Conservation (phyloP, 2,888 invertebrate species). For the Phragmatobia fuliginosa region DNA sequence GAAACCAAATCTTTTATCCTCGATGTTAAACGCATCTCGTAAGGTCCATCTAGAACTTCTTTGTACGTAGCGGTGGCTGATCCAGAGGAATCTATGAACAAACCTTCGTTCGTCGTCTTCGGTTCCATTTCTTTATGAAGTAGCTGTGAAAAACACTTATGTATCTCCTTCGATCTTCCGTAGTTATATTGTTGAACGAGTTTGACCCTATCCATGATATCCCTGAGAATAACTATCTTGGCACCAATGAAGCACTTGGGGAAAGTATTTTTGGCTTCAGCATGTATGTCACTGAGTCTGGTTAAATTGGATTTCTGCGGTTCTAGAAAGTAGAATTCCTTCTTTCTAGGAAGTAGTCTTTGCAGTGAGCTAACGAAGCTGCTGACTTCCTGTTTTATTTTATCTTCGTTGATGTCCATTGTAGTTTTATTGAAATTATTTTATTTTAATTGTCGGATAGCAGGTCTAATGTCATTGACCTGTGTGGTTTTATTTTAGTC, state of each 20-base stretch:
- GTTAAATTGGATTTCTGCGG: constrained; percentile 61
- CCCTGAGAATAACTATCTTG: constrained; percentile 70
- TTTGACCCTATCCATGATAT: constrained; percentile 75
- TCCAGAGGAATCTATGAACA: constrained; percentile 73
- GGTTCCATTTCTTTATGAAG: constrained; percentile 77
- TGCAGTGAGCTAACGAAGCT: constrained; percentile 73
- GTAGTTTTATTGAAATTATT: constrained; percentile 57
- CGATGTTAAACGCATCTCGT: constrained; percentile 73
- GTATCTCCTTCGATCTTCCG: constrained; percentile 72
- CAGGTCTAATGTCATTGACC: constrained; percentile 79
- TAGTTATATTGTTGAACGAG: constrained; percentile 79
- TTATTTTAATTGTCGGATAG: constrained; percentile 67
- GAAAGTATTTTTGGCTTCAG: constrained; percentile 78
- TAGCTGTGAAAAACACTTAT: constrained; percentile 70
- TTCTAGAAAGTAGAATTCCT: constrained; percentile 66
- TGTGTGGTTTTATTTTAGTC: constrained; percentile 75
- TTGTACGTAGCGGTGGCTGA: constrained; percentile 78
- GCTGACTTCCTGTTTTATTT: constrained; percentile 75
- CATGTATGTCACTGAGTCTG: constrained; percentile 73
- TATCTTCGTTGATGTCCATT: constrained; percentile 80
- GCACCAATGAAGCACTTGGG: constrained; percentile 80
- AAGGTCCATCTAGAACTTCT: constrained; percentile 66
- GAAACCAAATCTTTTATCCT: constrained; percentile 77
- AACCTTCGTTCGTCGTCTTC: constrained; percentile 66
- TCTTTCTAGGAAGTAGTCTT: constrained; percentile 76